Evolutionary conservation across 2,797 vertebrate species (phyloP).

Genomic region (Podarcis siculus): DNA sequence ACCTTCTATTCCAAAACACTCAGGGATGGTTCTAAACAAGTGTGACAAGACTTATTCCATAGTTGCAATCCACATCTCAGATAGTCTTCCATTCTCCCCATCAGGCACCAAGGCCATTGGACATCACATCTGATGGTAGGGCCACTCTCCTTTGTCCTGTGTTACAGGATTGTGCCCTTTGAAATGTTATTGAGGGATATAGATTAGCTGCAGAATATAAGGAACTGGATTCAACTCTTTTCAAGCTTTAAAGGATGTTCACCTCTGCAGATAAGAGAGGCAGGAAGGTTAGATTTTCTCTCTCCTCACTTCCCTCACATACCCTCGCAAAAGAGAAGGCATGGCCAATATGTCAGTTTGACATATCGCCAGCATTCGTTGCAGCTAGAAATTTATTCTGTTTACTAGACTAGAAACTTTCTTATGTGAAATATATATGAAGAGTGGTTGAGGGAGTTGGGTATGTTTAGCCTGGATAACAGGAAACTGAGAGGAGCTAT

Average conservation of each 20-base stretch:
- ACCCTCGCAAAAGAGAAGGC: background rate
- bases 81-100: background rate
- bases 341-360: background rate
- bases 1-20: background rate
- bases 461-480: too few relatives aligned
- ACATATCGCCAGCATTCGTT: background rate
- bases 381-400: constrained; percentile 14
- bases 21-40: background rate
- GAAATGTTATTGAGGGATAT: background rate
- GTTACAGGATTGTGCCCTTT: background rate
- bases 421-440: background rate
- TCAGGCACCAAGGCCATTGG: background rate
- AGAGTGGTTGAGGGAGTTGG: too few relatives aligned
- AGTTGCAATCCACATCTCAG: background rate
- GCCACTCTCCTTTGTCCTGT: background rate
- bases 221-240: background rate
- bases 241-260: background rate
- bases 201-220: background rate
- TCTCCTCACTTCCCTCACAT: too few relatives aligned
- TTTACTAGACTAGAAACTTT: background rate
- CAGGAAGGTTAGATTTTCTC: background rate
- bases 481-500: too few relatives aligned
- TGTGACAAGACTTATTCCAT: background rate
- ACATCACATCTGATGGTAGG: background rate
- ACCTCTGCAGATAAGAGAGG: background rate